These are phyloP conservation scores for Vulpes lagopus DNA, from an alignment of 2,113 vertebrate genomes.

Conservation along the genomic window DNA sequence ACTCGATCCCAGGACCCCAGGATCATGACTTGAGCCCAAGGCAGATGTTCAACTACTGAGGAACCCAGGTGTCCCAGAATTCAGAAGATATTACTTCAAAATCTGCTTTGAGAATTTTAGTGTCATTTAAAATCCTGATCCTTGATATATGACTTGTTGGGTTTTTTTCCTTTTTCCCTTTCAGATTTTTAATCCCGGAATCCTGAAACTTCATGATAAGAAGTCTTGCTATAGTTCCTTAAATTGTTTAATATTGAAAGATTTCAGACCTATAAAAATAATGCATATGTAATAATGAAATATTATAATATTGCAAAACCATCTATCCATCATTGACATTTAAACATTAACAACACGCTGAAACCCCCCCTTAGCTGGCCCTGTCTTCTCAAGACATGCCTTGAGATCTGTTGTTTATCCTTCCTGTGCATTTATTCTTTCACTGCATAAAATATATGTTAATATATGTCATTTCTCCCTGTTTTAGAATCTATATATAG, in stretches of 20 bases:
- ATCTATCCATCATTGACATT: neutral
- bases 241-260: neutral
- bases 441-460: conserved; percentile 58
- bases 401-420: conserved; percentile 49
- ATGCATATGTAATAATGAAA: neutral
- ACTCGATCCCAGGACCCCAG: too few relatives aligned
- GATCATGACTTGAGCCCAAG: too few relatives aligned
- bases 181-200: neutral
- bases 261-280: conserved; percentile 27
- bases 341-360: neutral
- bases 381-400: neutral
- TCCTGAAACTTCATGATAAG: conserved; percentile 41
- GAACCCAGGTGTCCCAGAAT: too few relatives aligned
- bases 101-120: conserved; percentile 51
- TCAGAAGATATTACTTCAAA: neutral
- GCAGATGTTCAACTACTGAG: too few relatives aligned
- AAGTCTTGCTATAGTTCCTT: neutral
- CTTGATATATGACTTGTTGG: neutral
- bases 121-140: neutral
- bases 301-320: neutral
- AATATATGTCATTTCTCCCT: neutral
- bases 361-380: neutral
- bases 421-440: neutral
- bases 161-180: neutral
- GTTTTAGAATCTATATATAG: neutral